A percentile compares a stretch with the other conserved stretches of the same genome.
phyloP scores from a whole-genome alignment of 37 sponge, comb jelly and placozoan genomes.

The Bolinopsis microptera region DNA sequence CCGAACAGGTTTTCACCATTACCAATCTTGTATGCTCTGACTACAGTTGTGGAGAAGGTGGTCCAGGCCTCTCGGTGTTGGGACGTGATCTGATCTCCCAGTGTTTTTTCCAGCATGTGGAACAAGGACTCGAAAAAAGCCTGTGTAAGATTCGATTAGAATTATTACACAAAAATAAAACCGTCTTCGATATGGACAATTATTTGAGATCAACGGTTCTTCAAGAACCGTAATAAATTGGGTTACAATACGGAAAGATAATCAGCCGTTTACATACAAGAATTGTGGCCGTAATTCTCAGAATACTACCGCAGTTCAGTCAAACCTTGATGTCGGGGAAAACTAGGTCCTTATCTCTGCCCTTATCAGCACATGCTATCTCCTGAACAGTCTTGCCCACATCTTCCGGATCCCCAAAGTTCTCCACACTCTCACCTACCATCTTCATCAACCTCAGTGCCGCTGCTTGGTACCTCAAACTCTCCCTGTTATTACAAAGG shows the following conservation, averaged over 20 bases:
- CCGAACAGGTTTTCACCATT: not conserved
- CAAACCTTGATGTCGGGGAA: constrained; percentile 48
- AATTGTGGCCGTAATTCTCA: too few relatives aligned
- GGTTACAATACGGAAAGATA: too few relatives aligned
- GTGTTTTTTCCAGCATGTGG: constrained; percentile 7
- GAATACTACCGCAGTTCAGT: too few relatives aligned
- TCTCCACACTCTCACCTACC: constrained; percentile 22
- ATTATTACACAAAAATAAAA: too few relatives aligned
- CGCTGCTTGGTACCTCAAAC: constrained; percentile 36
- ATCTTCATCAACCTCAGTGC: constrained; percentile 42
- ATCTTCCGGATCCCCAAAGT: constrained; percentile 9
- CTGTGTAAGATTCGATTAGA: not conserved
- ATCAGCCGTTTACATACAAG: too few relatives aligned
- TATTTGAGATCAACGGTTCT: too few relatives aligned
- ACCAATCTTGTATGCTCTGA: constrained; percentile 47
- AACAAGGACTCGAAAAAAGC: constrained; percentile 50
- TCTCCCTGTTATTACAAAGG: too few relatives aligned
- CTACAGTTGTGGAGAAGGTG: constrained; percentile 23
- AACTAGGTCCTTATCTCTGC: constrained; percentile 5
- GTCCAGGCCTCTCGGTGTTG: constrained; percentile 64
- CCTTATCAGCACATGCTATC: constrained; percentile 45
- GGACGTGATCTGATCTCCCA: constrained; percentile 52
- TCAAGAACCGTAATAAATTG: too few relatives aligned
- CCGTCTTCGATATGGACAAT: too few relatives aligned
- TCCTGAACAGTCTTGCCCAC: constrained; percentile 22